These are phyloP conservation scores for Drosophila robusta DNA, from an alignment of 2,888 invertebrate species.

Conservation along the genomic window DNA sequence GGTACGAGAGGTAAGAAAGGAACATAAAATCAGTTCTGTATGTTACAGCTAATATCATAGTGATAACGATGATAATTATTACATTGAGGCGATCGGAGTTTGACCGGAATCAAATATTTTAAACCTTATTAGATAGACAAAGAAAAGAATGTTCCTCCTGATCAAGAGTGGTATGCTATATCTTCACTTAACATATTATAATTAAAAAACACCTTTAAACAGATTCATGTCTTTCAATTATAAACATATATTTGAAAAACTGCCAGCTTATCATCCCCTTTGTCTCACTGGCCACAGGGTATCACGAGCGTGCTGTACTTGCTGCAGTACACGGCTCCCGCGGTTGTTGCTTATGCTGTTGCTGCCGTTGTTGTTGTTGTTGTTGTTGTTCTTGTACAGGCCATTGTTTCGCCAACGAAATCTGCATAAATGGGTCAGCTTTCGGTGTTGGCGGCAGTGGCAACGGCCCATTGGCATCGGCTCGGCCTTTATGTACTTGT, in stretches of 20 bases:
- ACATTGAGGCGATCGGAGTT: too few relatives aligned
- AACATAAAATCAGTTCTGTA: too few relatives aligned
- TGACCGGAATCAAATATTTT: too few relatives aligned
- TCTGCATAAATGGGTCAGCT: conserved; percentile 79
- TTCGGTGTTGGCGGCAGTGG: conserved; percentile 29
- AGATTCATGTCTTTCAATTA: not conserved
- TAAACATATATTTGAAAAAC: too few relatives aligned
- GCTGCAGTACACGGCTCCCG: conserved; percentile 57
- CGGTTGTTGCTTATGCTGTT: conserved; percentile 30
- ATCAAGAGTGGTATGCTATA: too few relatives aligned
- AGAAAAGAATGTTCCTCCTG: too few relatives aligned
- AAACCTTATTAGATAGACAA: too few relatives aligned
- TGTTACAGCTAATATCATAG: too few relatives aligned
- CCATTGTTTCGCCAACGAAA: conserved; percentile 73
- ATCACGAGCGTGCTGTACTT: conserved; percentile 57
- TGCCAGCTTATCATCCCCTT: not conserved
- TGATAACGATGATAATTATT: too few relatives aligned
- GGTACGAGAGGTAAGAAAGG: too few relatives aligned
- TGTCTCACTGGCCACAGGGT: conserved; percentile 15
- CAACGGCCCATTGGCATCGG: conserved; percentile 45
- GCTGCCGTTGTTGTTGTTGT: conserved; percentile 32
- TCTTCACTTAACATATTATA: not conserved
- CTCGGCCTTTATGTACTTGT: conserved; percentile 72
- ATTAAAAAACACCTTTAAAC: not conserved
- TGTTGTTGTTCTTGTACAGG: conserved; percentile 34